Evolutionary conservation across 2,888 invertebrate species (phyloP), one percentile per base, ranked within the genome.

Genomic region (Sinopyrophorus schimmeli): DNA sequence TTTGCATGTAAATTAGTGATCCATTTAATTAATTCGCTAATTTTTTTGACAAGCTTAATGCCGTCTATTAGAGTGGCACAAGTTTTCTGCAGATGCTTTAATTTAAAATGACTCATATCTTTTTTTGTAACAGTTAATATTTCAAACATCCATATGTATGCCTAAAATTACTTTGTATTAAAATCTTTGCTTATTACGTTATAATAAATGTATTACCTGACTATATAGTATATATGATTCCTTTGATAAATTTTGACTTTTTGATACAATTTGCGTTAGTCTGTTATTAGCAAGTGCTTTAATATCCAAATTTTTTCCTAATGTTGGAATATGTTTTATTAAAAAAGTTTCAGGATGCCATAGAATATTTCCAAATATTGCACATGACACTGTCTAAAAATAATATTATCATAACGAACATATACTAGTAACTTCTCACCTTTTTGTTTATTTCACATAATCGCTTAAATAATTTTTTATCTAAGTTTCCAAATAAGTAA

Each of bases 301-400:
- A 52, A 69, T 63, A 76, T 78, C 72, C 69, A 78, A 72, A 71
- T 73, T 70, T 71, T 79, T 71, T 73, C 78, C 69, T 72, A 81
- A 67, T 60, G 84, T 72, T 59, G 82, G 76, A 53, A 82, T 74
- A 70, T 83, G 80, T 58, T 80, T 80, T 30, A 78, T 73, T 2
- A 96, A 76, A 73, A 95, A 96, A 59, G 82, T 80, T 67, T 87
- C 88, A 0, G 95, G 91, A 64, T 87, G 84, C 92, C 93, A 96
- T 40, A 91, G 71, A 9, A 88, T 78, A 65, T 89, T 89, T 1
- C 91, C 92, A 47, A 83, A 78, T 18, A 97, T 73, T 30, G 86
- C 84, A 47, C 93, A 83, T 18, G 87, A 87, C 56, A 88, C 87
- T 28, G 88, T 80, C 82, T 89, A 69, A 75, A 42, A 69, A 75